Percentiles rank a stretch among this genome's conserved stretches.
These are phyloP conservation scores for Chalcosyrphus nemorum DNA, from an alignment of 2,888 invertebrate species.

Conservation along the genomic window DNA sequence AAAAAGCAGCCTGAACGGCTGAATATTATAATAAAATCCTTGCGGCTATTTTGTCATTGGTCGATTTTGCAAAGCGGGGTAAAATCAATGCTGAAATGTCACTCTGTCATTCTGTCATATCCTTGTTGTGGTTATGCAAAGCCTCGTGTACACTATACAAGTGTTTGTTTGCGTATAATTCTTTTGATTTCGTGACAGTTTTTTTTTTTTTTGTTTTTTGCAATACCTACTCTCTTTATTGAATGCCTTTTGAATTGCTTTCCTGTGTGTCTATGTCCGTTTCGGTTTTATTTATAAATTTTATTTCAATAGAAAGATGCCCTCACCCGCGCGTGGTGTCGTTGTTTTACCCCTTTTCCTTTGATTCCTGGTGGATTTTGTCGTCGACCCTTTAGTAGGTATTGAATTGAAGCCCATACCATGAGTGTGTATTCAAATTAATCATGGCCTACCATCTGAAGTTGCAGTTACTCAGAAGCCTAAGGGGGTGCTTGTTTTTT, in stretches of 20 bases:
- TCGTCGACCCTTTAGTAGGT: not conserved
- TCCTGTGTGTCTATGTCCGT: slow-evolving; percentile 29
- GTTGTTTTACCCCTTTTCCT: slow-evolving; percentile 33
- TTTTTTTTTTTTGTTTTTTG: not conserved
- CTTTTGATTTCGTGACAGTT: slow-evolving; percentile 46
- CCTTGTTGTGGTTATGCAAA: slow-evolving; percentile 55
- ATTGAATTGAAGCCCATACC: not conserved
- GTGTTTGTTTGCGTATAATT: slow-evolving; percentile 48
- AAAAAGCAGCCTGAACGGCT: slow-evolving; percentile 38
- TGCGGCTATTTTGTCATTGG: slow-evolving; percentile 64
- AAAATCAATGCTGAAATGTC: slow-evolving; percentile 72
- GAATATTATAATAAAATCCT: slow-evolving; percentile 63
- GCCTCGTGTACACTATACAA: slow-evolving; percentile 25
- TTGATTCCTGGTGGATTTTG: slow-evolving; percentile 5
- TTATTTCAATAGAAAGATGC: slow-evolving; percentile 19
- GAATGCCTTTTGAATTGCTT: slow-evolving; percentile 57
- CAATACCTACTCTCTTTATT: slow-evolving; percentile 37
- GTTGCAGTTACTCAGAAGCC: slow-evolving; percentile 3
- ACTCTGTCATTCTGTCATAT: slow-evolving; percentile 72
- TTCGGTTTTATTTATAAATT: slow-evolving; percentile 27
- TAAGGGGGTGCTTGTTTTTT: slow-evolving; percentile 3
- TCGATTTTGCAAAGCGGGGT: slow-evolving; percentile 62
- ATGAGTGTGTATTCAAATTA: slow-evolving; percentile 46
- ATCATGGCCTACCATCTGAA: slow-evolving; percentile 18
- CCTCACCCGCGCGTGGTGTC: slow-evolving; percentile 25